Conservation (phyloP, 2,888 invertebrate genomes). For the Latrodectus elegans region DNA sequence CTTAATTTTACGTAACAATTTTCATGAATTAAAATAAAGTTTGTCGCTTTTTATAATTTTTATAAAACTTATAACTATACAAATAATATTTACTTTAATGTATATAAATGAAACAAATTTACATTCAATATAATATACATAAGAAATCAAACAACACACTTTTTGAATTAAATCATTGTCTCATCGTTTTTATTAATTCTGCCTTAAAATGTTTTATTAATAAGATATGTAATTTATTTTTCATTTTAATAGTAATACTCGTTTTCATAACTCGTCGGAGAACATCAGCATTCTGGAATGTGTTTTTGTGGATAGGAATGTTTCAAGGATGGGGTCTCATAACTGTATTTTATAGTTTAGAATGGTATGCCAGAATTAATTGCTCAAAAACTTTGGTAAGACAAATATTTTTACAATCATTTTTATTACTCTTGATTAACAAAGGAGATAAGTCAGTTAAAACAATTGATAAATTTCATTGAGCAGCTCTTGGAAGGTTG, state of each 20-base stretch:
- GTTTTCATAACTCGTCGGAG: constrained; percentile 77
- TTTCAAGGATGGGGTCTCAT: constrained; percentile 85
- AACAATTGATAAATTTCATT: too few species aligned
- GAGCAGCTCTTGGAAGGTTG: too few species aligned
- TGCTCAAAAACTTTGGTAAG: constrained; percentile 77
- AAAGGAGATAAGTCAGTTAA: too few species aligned
- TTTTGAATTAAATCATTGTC: not conserved
- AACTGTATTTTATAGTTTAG: constrained; percentile 88
- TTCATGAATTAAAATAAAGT: too few species aligned
- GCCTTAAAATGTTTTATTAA: not conserved
- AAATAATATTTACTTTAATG: too few species aligned
- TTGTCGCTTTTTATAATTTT: too few species aligned
- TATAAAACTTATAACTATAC: too few species aligned
- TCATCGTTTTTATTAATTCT: not conserved
- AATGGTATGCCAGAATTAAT: constrained; percentile 87
- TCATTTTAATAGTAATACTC: constrained; percentile 73
- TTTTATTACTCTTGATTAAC: too few species aligned
- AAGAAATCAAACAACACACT: not conserved
- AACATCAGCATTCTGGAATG: constrained; percentile 80
- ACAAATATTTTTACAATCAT: not conserved
- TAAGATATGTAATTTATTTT: too few species aligned
- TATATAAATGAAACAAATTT: too few species aligned
- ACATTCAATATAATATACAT: not conserved
- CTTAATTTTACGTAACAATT: too few species aligned
- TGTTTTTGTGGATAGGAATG: constrained; percentile 88